Percentiles rank a stretch among this genome's conserved stretches.
Evolutionary conservation across 1,140 invertebrate species (phyloP).

Genomic region (Drosophila auraria): DNA sequence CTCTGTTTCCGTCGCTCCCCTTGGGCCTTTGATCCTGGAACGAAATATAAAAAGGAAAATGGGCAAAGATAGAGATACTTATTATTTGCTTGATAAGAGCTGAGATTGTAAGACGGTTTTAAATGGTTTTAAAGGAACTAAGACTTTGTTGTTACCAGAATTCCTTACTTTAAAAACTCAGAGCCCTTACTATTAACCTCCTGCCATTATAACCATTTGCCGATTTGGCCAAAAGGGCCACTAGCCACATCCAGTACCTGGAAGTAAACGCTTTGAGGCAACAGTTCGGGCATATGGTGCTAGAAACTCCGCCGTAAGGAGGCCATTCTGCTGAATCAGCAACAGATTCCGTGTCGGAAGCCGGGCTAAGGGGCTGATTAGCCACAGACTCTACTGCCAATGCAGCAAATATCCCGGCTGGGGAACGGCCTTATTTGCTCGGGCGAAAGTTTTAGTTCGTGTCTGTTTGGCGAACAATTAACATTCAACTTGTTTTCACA

Average conservation of each 20-base stretch:
- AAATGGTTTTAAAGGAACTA: conserved; percentile 19
- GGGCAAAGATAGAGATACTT: conserved; percentile 29
- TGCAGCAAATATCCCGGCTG: conserved; percentile 22
- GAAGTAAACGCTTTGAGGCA: neutral
- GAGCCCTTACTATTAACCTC: conserved; percentile 10
- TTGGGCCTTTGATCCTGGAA: conserved; percentile 62
- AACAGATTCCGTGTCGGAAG: conserved; percentile 27
- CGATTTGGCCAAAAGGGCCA: neutral
- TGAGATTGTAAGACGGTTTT: conserved; percentile 6
- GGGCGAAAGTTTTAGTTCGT: conserved; percentile 63
- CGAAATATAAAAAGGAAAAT: conserved; percentile 9
- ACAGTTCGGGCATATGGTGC: conserved; percentile 14
- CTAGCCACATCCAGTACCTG: conserved; percentile 13
- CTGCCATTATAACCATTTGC: conserved; percentile 42
- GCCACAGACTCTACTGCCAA: conserved; percentile 34
- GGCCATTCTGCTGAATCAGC: conserved; percentile 50
- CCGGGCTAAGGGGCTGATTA: conserved; percentile 7
- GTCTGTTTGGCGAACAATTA: conserved; percentile 69
- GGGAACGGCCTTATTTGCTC: conserved; percentile 21
- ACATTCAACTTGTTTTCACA: conserved; percentile 69
- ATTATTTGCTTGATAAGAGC: conserved; percentile 38
- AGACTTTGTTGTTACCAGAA: neutral
- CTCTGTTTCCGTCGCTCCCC: conserved; percentile 24
- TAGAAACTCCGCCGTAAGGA: conserved; percentile 8
- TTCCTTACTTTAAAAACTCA: neutral